Base-by-base conservation (phyloP, 2,113 vertebrate genomes). In the Prunella fulvescens region DNA sequence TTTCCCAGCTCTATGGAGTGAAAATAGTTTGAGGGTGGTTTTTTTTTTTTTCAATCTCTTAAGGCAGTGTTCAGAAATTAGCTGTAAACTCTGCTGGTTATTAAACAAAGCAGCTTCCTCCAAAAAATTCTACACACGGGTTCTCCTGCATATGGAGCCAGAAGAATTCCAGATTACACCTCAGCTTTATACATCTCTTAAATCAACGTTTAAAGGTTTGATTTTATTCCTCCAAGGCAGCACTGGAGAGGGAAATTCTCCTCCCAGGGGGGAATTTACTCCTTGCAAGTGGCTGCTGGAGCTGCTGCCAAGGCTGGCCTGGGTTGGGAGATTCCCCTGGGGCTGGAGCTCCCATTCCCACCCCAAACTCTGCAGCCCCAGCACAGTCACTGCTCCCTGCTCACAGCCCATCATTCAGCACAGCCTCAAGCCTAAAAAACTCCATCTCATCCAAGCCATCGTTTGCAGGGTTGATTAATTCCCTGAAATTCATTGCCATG, bases 331-430 rank as follows among this genome's bases (percentile, higher is more conserved):
- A 31, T 51, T 45, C 53, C 69, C 53, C 45, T 6, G 8, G 60
- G 28, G 7, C 2, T 5, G 35, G 57, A 4, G 31, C 19, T 56
- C 31, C 33, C 54, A 10, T n/a, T 57, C 54, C 10, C 56, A n/a
- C 0, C 6, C 73, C 53, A 2, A 56, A 20, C 20, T 7, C 12
- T 5, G 7, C n/a, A 19, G 3, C 7, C 29, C 1, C 5, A 28
- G 56, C 18, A 5, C 6, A 31, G 26, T 2, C 56, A 24, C n/a
- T n/a, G 51, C 17, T 18, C 5, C 11, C 5, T 4, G 26, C 3
- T 58, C 39, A 25, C 47, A 18, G 18, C 48, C 6, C 1, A 1
- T 25, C 4, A 9, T 44, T 22, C 70, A 39, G 3, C 3, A 1
- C 64, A n/a, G 4, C 56, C 76, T 29, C 60, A 5, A 39, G 23